Evolutionary conservation across 2,797 vertebrate genomes (phyloP).

Genomic region (Champsocephalus esox): DNA sequence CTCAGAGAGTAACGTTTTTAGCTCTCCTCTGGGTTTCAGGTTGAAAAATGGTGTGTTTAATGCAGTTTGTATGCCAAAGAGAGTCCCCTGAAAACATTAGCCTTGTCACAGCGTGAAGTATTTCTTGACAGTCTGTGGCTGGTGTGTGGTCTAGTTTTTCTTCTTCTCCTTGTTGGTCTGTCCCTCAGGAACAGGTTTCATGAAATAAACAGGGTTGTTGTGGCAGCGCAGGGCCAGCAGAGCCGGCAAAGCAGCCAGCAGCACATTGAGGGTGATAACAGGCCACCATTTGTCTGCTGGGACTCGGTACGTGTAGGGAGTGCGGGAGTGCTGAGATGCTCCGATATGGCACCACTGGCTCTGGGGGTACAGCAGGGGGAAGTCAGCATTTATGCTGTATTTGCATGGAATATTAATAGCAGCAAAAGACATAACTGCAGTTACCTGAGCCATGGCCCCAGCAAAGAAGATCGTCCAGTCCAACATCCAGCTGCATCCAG

Average conservation of each 20-base stretch:
- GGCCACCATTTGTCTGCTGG: conserved; percentile 86
- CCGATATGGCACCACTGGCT: conserved; percentile 95
- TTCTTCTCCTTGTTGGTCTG: conserved; percentile 81
- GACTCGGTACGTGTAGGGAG: conserved; percentile 93
- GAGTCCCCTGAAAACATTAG: conserved; percentile 41
- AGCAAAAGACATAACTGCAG: neutral
- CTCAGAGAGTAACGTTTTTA: conserved; percentile 37
- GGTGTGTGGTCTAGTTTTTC: conserved; percentile 71
- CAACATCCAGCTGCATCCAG: conserved; percentile 93
- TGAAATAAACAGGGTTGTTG: conserved; percentile 85
- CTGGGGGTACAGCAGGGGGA: conserved; percentile 74
- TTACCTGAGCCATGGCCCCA: conserved; percentile 92
- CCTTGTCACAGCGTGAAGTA: conserved; percentile 35
- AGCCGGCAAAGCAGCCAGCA: conserved; percentile 81
- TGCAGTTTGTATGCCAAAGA: conserved; percentile 42
- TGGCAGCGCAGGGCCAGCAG: conserved; percentile 89
- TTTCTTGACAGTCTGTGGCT: conserved; percentile 25
- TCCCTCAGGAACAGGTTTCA: conserved; percentile 57
- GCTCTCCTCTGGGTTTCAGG: conserved; percentile 44
- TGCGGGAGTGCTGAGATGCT: conserved; percentile 90
- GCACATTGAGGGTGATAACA: conserved; percentile 86
- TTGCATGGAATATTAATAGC: conserved; percentile 1
- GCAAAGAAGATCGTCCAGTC: conserved; percentile 92
- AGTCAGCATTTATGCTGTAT: conserved; percentile 11
- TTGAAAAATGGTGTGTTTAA: conserved; percentile 40